Conservation (phyloP, 2,797 vertebrate genomes). For the Chelon auratus region DNA sequence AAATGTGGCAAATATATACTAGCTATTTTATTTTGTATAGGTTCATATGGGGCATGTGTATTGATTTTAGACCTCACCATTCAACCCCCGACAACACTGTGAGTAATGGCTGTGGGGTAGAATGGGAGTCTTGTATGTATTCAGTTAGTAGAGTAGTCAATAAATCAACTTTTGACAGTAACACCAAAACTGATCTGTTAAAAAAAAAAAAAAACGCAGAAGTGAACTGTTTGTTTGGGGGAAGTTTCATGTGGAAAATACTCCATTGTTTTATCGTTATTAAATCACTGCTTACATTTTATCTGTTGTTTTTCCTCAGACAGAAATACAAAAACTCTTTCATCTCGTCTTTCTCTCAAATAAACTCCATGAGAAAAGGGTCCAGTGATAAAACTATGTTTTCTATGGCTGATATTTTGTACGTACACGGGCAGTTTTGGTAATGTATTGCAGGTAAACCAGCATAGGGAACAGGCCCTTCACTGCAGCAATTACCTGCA, state of each 20-base stretch:
- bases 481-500: background rate
- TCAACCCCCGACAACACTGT: background rate
- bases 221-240: background rate
- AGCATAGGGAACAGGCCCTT: background rate
- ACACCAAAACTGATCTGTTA: background rate
- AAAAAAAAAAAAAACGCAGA: background rate
- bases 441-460: too few species aligned
- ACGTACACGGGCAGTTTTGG: too few species aligned
- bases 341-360: background rate
- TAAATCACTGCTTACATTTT: background rate
- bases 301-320: background rate
- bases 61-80: slow-evolving; percentile 2
- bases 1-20: background rate
- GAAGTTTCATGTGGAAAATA: background rate
- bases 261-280: background rate
- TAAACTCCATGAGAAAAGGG: too few species aligned
- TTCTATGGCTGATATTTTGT: too few species aligned
- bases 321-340: background rate
- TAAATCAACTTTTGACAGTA: background rate
- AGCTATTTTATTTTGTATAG: too few species aligned
- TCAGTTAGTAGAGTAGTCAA: background rate
- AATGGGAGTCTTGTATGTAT: background rate
- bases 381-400: too few species aligned
- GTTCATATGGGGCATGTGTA: background rate
- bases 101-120: background rate